Base-by-base conservation (phyloP, 37 sponge, comb jelly and placozoan genomes). In the Tethya wilhelma region DNA sequence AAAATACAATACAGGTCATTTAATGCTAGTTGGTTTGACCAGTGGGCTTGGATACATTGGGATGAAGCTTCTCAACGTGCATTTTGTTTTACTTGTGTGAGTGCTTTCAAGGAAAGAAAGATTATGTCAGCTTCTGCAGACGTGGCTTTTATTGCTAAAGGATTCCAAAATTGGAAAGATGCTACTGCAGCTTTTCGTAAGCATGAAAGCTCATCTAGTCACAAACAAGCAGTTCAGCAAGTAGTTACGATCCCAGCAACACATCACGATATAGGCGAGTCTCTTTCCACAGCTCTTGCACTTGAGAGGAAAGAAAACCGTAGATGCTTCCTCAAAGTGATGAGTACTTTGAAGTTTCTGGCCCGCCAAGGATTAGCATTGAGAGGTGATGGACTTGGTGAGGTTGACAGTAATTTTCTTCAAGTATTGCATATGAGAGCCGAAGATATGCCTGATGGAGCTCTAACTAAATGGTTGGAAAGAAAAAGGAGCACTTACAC, bases 401-500 rank as follows among this genome's bases (percentile, higher is more conserved):
- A 49, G 53, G 14, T 14, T 19, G 53, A 49, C 14, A 49, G 53
- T 14, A 49, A 49, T 14, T 49, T 49, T 14, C 9, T 49, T 14
- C 53, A 49, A 14, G 9, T 49, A 14, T 14, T 49, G 14, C 53
- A 49, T 9, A 9, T 49, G 14, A 49, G 53, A 49, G 53, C 53
- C 14, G 14, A 49, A 49, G 53, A 49, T 49, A 14, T 19, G 14
- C 14, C 14, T 49, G 14, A 14, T 49, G 53, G 53, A 19, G 14
- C 9, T 9, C 14, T 49, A 49, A 14, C 14, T 19, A 14, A 14
- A 49, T 49, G 53, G 53, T 19, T 49, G 53, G 53, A 49, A 14
- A 9, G 14, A 9, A 49, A 49, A 49, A 49, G 53, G 9, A 49
- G 53, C 14, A 49, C 9, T 9, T 93, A 93, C 43, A 78, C 70